phyloP scores from a whole-genome alignment of 1,140 invertebrate species.

The Hesperophylax magnus region DNA sequence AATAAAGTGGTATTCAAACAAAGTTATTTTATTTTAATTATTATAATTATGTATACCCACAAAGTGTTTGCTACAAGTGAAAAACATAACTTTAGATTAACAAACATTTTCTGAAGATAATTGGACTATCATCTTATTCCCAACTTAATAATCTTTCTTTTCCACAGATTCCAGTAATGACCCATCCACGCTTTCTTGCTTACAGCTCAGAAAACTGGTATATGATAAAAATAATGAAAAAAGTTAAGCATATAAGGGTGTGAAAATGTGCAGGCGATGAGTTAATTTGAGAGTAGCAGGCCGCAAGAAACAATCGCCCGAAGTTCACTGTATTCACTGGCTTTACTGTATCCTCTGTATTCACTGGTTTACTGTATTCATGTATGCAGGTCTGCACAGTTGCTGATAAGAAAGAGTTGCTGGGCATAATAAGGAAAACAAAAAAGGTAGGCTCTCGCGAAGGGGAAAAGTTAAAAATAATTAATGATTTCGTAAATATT shows the following conservation, averaged over 20 bases:
- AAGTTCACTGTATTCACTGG: slow-evolving; percentile 54
- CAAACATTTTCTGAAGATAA: no score
- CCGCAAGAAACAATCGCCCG: slow-evolving; percentile 48
- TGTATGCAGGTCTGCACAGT: slow-evolving; percentile 57
- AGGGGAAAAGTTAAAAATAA: slow-evolving; percentile 57
- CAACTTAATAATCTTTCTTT: no score
- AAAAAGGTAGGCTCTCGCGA: slow-evolving; percentile 45
- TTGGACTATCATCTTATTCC: no score
- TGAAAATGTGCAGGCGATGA: slow-evolving; percentile 43
- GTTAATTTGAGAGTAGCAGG: slow-evolving; percentile 52
- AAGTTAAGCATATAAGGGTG: slow-evolving; percentile 31
- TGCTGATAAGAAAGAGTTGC: slow-evolving; percentile 56
- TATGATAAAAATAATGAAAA: slow-evolving; percentile 35
- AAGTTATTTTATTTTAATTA: no score
- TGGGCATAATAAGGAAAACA: slow-evolving; percentile 55
- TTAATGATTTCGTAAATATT: slow-evolving; percentile 60
- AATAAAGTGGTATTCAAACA: no score
- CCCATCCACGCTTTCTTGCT: no score
- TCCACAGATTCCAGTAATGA: no score
- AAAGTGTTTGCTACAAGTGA: no score
- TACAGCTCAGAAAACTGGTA: slow-evolving; percentile 1
- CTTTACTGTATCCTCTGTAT: no score
- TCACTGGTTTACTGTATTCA: slow-evolving; percentile 45
- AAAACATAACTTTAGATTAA: no score
- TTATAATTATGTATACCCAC: no score